A percentile compares a stretch with the other conserved stretches of the same genome.
phyloP scores from a whole-genome alignment of 2,888 invertebrate genomes.

The Cotesia congregata region DNA sequence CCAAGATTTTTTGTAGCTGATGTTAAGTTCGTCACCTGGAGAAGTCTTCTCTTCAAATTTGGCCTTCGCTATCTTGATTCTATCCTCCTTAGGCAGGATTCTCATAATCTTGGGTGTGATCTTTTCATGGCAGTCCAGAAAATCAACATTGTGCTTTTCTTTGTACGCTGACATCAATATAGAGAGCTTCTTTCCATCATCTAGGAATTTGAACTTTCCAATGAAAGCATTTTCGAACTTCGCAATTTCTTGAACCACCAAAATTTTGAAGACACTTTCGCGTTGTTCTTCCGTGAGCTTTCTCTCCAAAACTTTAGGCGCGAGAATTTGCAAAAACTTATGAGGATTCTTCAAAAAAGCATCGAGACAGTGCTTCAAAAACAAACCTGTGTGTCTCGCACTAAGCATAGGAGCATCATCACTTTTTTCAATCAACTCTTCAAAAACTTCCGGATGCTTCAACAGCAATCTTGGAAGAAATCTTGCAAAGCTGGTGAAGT shows the following conservation, averaged over 20 bases:
- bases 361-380: background rate
- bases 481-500: constrained; percentile 31
- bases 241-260: background rate
- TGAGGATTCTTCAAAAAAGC: background rate
- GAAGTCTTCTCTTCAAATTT: constrained; percentile 49
- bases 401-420: background rate
- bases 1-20: constrained; percentile 49
- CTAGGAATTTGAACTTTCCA: constrained; percentile 46
- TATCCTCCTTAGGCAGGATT: constrained; percentile 54
- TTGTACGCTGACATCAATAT: constrained; percentile 53
- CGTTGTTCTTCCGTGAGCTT: background rate
- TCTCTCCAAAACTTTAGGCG: background rate
- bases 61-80: constrained; percentile 51
- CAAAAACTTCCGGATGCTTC: constrained; percentile 51
- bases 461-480: constrained; percentile 55
- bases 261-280: background rate
- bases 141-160: constrained; percentile 49
- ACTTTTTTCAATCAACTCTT: constrained; percentile 47
- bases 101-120: constrained; percentile 49
- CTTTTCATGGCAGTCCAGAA: constrained; percentile 46
- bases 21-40: background rate
- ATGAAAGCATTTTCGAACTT: constrained; percentile 37
- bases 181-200: constrained; percentile 46
- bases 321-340: no score
- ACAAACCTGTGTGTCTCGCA: background rate